Conservation (phyloP, 2,113 vertebrate genomes). For the Daphoenositta chrysoptera region DNA sequence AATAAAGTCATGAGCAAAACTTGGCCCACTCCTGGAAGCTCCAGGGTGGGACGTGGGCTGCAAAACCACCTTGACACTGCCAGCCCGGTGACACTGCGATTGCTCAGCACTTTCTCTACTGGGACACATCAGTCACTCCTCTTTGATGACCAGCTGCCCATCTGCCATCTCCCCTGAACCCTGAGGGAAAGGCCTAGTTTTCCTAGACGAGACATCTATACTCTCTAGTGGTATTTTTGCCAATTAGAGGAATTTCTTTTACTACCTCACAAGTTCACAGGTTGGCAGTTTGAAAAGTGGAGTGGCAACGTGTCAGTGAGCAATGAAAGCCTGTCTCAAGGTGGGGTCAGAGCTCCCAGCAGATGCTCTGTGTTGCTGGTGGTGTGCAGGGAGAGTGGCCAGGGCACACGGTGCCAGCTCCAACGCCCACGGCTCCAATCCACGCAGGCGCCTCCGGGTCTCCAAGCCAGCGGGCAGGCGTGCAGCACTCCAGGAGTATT, state of each 20-base stretch:
- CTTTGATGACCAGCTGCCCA: not conserved
- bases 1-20: not conserved
- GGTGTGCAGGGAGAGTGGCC: not conserved
- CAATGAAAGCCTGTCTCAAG: not conserved
- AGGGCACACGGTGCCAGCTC: not conserved
- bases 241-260: not conserved
- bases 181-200: not conserved
- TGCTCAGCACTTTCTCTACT: not conserved
- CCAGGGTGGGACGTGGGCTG: not conserved
- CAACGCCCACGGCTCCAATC: fast-evolving
- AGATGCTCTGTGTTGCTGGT: not conserved
- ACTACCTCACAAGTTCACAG: not conserved
- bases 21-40: not conserved
- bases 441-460: fast-evolving
- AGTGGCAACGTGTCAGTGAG: fast-evolving
- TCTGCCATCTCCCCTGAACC: not conserved
- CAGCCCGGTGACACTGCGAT: not conserved
- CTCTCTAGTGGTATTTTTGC: not conserved
- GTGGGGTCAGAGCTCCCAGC: not conserved
- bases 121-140: not conserved
- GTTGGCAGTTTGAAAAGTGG: not conserved
- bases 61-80: not conserved
- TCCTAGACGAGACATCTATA: not conserved
- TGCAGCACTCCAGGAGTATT: not conserved
- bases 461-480: fast-evolving